Evolutionary conservation across 1,140 invertebrate species (phyloP), one percentile per base, ranked within the genome.

Genomic region (Drosophila paulistorum): DNA sequence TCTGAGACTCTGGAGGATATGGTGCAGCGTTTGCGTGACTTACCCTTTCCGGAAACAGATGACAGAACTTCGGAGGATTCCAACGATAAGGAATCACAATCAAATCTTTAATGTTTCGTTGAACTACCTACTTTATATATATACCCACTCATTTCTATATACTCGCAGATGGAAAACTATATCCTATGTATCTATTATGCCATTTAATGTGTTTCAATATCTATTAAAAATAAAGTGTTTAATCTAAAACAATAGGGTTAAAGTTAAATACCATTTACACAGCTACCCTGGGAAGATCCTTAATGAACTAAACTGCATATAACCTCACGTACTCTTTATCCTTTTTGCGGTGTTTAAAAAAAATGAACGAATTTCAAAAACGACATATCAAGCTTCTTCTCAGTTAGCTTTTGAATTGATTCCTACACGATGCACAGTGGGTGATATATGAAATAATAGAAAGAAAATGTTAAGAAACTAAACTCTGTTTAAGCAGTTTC

Each of bases 1-100:
- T 45, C 74, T 7, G 87, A 91, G 45, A 80, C 81, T 1, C 42
- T 92, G 4, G 91, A 92, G 55, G 62, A 87, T 26, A 91, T 92
- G 90, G 87, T 92, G 37, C 84, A 66, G 41, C 75, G 90, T 5
- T 55, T 92, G 2, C 70, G 77, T 6, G 48, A 70, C 4, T 68
- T 90, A 41, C 90, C 90, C 1, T 90, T 71, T 33, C 90, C 90
- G 3, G 11, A 75, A 23, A 17, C 14, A 6, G 1, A 45, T 10
- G 17, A 39, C 4, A 39, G 5, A 3, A 11, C 3, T 39, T 39
- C 37, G 1, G 6, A 63, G 39, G 23, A 63, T 2, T 10, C 7
- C 14, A 23, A 13, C 41, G 23, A 51, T 7, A 45, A 11, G 45
- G 20, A 13, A 45, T 7, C 13, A 11, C 10, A 30, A 68, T n/a